These are phyloP conservation scores for Scophthalmus maximus DNA, from an alignment of 2,113 vertebrate species.

Conservation along the genomic window DNA sequence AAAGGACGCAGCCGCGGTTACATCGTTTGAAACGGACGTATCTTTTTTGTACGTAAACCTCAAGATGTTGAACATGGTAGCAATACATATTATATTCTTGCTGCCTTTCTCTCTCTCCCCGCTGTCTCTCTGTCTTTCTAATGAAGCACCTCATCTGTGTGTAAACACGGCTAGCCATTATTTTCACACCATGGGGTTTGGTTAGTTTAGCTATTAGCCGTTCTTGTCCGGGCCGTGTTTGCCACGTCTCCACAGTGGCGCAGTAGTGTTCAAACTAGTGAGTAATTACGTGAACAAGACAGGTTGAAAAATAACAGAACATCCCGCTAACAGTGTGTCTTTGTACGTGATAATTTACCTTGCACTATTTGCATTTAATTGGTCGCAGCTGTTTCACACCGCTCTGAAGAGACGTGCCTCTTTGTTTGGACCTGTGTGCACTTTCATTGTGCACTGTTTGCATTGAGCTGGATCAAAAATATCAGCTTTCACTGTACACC, in stretches of 20 bases:
- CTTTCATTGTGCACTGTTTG: constrained; percentile 20
- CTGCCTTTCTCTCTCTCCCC: too few relatives aligned
- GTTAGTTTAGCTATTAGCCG: too few relatives aligned
- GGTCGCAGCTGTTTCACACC: constrained; percentile 48
- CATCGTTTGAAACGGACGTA: too few relatives aligned
- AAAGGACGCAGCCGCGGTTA: too few relatives aligned
- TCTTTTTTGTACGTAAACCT: too few relatives aligned
- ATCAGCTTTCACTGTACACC: constrained; percentile 4
- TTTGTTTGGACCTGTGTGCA: background rate
- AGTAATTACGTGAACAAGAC: constrained; percentile 14
- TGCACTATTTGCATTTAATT: constrained; percentile 59
- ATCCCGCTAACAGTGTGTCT: constrained; percentile 7
- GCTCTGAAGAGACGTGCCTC: constrained; percentile 15
- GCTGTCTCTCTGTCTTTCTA: too few relatives aligned
- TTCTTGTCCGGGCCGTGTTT: background rate
- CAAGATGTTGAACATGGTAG: too few relatives aligned
- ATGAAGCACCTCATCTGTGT: too few relatives aligned
- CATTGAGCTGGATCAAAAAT: constrained; percentile 15
- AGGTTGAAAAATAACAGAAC: constrained; percentile 16
- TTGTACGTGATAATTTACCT: constrained; percentile 30
- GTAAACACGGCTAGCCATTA: too few relatives aligned
- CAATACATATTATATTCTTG: too few relatives aligned
- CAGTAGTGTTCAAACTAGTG: too few relatives aligned
- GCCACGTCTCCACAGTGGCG: background rate
- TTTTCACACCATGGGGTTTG: too few relatives aligned